A percentile compares a stretch with the other conserved stretches of the same genome.
phyloP scores from a whole-genome alignment of 37 sponge, comb jelly and placozoan genomes.

The Beroe forskalii region DNA sequence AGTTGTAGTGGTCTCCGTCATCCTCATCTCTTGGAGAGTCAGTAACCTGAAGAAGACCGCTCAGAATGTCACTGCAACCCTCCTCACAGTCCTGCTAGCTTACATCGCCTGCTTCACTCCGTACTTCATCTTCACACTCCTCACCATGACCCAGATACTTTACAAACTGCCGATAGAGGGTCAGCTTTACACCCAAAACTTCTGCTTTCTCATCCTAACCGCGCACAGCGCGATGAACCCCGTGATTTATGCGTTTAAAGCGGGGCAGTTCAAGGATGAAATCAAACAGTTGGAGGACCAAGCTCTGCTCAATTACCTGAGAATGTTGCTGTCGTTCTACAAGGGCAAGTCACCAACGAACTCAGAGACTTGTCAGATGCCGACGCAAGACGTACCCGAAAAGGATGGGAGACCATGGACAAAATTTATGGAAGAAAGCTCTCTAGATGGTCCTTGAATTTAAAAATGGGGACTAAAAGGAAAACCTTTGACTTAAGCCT shows the following conservation, averaged over 20 bases:
- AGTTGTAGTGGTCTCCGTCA: conserved; percentile 2
- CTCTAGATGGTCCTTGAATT: neutral
- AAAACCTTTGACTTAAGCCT: too few species aligned
- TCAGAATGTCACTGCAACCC: neutral
- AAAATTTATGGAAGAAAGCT: too few species aligned
- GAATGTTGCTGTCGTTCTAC: neutral
- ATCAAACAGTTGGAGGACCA: neutral
- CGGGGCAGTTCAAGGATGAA: conserved; percentile 46
- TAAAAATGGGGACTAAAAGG: too few species aligned
- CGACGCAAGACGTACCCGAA: too few species aligned
- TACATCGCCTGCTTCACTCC: conserved; percentile 48
- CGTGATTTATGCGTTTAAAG: conserved; percentile 35
- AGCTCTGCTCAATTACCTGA: neutral
- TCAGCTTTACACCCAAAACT: conserved; percentile 44
- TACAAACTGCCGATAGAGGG: neutral
- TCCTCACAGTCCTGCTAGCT: conserved; percentile 15
- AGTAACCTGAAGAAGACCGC: neutral
- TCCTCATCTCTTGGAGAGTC: conserved; percentile 15
- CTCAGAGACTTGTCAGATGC: neutral
- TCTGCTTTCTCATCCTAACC: conserved; percentile 11
- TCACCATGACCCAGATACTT: neutral
- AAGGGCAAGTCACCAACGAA: neutral
- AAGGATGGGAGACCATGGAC: too few species aligned
- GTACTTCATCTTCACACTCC: conserved; percentile 49
- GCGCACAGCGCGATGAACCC: conserved; percentile 33